Conservation (phyloP, 2,888 invertebrate species). For the Drosophila phalerata region DNA sequence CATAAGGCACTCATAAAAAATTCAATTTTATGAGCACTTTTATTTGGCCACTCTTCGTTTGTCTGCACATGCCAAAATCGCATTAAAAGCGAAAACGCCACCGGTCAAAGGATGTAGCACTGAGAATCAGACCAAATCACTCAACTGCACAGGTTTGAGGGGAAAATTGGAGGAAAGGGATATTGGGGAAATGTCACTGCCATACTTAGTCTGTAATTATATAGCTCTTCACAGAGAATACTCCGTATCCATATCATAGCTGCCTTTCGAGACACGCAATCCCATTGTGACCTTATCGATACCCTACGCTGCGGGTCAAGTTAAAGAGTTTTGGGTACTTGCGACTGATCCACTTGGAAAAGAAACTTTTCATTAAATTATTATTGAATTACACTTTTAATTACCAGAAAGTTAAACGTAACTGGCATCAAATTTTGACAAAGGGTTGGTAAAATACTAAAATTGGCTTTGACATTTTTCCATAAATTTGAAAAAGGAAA, state of each 20-base stretch:
- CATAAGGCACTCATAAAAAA: constrained; percentile 75
- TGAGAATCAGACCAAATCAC: constrained; percentile 47
- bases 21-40: constrained; percentile 79
- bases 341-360: constrained; percentile 14
- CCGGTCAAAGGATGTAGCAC: constrained; percentile 38
- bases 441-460: not conserved
- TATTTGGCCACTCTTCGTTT: constrained; percentile 72
- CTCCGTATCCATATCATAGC: not conserved
- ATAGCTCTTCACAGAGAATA: constrained; percentile 20
- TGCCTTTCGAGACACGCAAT: constrained; percentile 30
- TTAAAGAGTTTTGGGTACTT: constrained; percentile 4
- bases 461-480: not conserved
- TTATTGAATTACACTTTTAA: constrained; percentile 1
- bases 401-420: not conserved
- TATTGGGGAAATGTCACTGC: constrained; percentile 19
- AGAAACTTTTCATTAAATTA: not conserved
- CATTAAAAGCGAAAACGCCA: constrained; percentile 51
- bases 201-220: constrained; percentile 49
- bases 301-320: constrained; percentile 9
- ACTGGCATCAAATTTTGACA: not conserved
- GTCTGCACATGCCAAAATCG: constrained; percentile 68
- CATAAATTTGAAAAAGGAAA: not conserved
- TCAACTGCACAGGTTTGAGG: constrained; percentile 16
- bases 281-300: constrained; percentile 1
- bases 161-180: not conserved